phyloP scores from a whole-genome alignment of 2,797 vertebrate genomes.

The Alfaro cultratus region DNA sequence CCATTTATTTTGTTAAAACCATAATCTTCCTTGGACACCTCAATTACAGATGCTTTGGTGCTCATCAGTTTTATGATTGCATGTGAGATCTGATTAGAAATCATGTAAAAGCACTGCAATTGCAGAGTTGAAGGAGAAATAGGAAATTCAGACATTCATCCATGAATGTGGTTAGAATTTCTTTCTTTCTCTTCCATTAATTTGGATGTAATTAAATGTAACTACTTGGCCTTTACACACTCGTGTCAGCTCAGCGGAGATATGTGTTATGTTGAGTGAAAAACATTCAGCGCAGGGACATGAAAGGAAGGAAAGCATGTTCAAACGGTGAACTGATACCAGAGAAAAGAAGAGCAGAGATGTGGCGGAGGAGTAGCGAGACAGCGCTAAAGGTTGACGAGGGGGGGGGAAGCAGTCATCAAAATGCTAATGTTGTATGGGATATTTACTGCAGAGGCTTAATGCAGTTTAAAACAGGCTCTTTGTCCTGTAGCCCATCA shows the following conservation, averaged over 20 bases:
- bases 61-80: conserved; percentile 53
- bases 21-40: conserved; percentile 34
- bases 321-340: conserved; percentile 43
- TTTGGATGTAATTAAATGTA: conserved; percentile 69
- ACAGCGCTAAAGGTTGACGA: conserved; percentile 56
- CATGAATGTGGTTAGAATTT: conserved; percentile 24
- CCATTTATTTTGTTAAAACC: conserved; percentile 32
- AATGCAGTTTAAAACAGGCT: conserved; percentile 82
- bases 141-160: conserved; percentile 14
- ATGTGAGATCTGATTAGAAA: conserved; percentile 59
- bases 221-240: conserved; percentile 45
- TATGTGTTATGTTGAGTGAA: conserved; percentile 15
- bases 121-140: conserved; percentile 22
- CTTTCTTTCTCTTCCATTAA: conserved; percentile 44
- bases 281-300: conserved; percentile 8
- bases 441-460: conserved; percentile 81
- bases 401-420: conserved; percentile 65
- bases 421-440: conserved; percentile 80
- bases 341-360: conserved; percentile 36
- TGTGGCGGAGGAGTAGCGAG: conserved; percentile 26
- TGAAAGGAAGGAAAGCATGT: conserved; percentile 7
- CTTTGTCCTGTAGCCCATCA: conserved; percentile 76
- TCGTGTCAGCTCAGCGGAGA: not conserved
- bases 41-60: conserved; percentile 51
- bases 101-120: conserved; percentile 35